Evolutionary conservation across 2,113 vertebrate genomes (phyloP).

Genomic region (Austrofundulus limnaeus): DNA sequence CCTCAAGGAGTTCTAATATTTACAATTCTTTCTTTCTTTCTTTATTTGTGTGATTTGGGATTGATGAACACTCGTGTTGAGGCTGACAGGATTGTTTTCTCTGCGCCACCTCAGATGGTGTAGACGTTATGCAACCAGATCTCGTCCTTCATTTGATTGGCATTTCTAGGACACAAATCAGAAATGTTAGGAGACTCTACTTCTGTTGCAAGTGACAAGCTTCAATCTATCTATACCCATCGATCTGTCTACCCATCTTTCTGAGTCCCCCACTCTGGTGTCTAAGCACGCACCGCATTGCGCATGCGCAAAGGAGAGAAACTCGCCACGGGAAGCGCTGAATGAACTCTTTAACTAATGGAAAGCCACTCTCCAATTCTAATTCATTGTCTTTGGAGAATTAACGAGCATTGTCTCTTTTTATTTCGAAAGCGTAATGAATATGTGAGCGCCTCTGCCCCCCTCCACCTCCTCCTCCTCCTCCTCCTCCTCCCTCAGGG

Average conservation of each 20-base stretch:
- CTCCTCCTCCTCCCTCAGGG: conserved; percentile 80
- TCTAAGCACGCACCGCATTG: conserved; percentile 3
- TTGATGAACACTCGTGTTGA: conserved; percentile 33
- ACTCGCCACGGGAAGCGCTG: neutral
- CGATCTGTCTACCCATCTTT: conserved; percentile 2
- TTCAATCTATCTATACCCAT: conserved; percentile 27
- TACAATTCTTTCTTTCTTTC: conserved; percentile 28
- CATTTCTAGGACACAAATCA: conserved; percentile 63
- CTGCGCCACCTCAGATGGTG: conserved; percentile 44
- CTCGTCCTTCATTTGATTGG: conserved; percentile 42
- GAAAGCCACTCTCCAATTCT: conserved; percentile 44
- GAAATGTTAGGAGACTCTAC: conserved; percentile 19
- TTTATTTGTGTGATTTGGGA: conserved; percentile 18
- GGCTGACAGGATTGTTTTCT: conserved; percentile 39
- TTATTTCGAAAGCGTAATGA: conserved; percentile 79
- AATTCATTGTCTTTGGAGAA: conserved; percentile 73
- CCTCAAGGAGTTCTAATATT: conserved; percentile 1
- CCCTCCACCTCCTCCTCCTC: no score
- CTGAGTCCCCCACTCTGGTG: neutral
- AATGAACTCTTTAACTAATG: conserved; percentile 60
- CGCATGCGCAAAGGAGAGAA: conserved; percentile 35
- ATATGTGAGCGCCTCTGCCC: conserved; percentile 76
- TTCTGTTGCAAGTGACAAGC: conserved; percentile 19
- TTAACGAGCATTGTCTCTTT: conserved; percentile 82
- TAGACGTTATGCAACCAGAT: conserved; percentile 61